phyloP scores from a whole-genome alignment of 2,113 vertebrate genomes.

The Atractosteus spatula region DNA sequence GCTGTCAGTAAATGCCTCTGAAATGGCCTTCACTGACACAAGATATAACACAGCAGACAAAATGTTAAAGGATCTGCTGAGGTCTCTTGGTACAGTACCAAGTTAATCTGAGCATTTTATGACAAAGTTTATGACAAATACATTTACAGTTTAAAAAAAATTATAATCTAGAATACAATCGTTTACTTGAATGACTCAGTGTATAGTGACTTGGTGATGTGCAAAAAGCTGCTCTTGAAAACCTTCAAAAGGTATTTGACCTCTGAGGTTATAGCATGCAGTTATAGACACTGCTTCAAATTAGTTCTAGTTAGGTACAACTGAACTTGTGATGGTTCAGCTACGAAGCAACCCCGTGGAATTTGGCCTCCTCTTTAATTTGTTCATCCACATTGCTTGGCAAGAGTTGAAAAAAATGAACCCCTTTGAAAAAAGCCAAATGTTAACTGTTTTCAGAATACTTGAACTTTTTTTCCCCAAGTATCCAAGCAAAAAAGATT shows the following conservation, averaged over 20 bases:
- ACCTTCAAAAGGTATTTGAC: no score
- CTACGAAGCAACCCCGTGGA: not conserved
- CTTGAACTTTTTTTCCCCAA: slow-evolving; percentile 20
- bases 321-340: no score
- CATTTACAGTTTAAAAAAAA: not conserved
- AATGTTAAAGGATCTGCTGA: not conserved
- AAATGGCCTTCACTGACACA: no score
- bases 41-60: not conserved
- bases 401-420: slow-evolving; percentile 18
- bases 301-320: no score
- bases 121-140: not conserved
- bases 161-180: not conserved
- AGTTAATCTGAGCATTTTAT: not conserved
- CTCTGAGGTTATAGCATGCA: no score
- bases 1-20: no score
- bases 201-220: not conserved
- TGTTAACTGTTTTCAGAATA: slow-evolving; percentile 8
- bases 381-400: slow-evolving; percentile 2
- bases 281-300: no score
- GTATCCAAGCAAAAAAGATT: slow-evolving; percentile 12
- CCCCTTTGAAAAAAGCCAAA: slow-evolving; percentile 26
- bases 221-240: not conserved
- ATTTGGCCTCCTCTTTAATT: not conserved
- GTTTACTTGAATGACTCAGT: not conserved
- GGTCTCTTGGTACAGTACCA: not conserved